These are phyloP conservation scores for Scaptomyza caliginosa DNA, from an alignment of 2,888 invertebrate species.

Conservation along the genomic window DNA sequence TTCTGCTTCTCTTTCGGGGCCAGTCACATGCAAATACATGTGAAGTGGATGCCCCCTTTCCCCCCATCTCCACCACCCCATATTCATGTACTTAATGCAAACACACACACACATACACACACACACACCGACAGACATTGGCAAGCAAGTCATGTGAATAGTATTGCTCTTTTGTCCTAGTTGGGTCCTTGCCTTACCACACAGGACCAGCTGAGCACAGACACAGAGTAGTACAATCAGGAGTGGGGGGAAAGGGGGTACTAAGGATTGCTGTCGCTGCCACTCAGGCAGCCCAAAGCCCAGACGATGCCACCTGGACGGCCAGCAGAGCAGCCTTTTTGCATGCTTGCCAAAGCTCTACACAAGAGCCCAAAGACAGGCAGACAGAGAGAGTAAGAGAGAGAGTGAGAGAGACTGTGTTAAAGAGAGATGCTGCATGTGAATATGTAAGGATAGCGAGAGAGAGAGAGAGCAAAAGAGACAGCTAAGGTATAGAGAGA, in stretches of 20 bases:
- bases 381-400: slow-evolving; percentile 2
- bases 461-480: neutral
- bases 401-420: neutral
- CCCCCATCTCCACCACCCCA: neutral
- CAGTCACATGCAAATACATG: slow-evolving; percentile 59
- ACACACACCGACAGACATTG: slow-evolving; percentile 2
- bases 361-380: slow-evolving; percentile 21
- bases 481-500: slow-evolving; percentile 3
- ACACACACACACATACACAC: slow-evolving; percentile 9
- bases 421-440: neutral
- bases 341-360: slow-evolving; percentile 38
- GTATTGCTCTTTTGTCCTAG: slow-evolving; percentile 79
- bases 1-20: slow-evolving; percentile 56
- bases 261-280: slow-evolving; percentile 71
- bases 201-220: slow-evolving; percentile 47
- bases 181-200: slow-evolving; percentile 73
- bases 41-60: slow-evolving; percentile 40
- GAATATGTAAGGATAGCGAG: neutral
- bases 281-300: slow-evolving; percentile 69
- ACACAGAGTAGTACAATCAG: slow-evolving; percentile 6
- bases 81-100: slow-evolving; percentile 42
- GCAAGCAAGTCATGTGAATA: slow-evolving; percentile 48
- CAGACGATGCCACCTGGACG: slow-evolving; percentile 65
- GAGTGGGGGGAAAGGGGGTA: neutral
- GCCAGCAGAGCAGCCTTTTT: slow-evolving; percentile 57